Evolutionary conservation across 2,888 invertebrate genomes (phyloP).

Genomic region (Micropterix aruncella): DNA sequence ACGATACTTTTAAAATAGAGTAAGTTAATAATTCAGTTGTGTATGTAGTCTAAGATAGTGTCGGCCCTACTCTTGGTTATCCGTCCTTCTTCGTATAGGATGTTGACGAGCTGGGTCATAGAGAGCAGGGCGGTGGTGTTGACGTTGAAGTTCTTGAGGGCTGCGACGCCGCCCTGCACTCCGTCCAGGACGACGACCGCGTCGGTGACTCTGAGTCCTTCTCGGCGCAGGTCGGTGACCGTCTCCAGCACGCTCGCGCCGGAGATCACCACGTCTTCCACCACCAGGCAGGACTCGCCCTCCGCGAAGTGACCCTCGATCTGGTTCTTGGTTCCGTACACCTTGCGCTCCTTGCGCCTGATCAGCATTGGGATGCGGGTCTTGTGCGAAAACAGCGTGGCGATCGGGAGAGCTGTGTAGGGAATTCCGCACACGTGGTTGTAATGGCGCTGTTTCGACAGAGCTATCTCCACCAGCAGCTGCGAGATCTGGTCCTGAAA

Average conservation of each 20-base stretch:
- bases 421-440: slow-evolving; percentile 91
- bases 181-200: slow-evolving; percentile 85
- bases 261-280: slow-evolving; percentile 91
- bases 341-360: slow-evolving; percentile 84
- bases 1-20: too few species aligned
- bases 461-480: slow-evolving; percentile 37
- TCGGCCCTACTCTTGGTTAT: slow-evolving; percentile 36
- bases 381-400: slow-evolving; percentile 68
- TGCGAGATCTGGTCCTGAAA: slow-evolving; percentile 44
- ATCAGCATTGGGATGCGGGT: slow-evolving; percentile 75
- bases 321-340: slow-evolving; percentile 87
- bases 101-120: slow-evolving; percentile 46
- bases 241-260: slow-evolving; percentile 91
- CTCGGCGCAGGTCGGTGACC: slow-evolving; percentile 48
- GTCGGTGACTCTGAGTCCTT: slow-evolving; percentile 54
- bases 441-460: slow-evolving; percentile 24
- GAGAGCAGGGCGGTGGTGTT: slow-evolving; percentile 53
- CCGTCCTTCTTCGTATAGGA: slow-evolving; percentile 46
- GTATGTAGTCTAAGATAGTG: slow-evolving; percentile 27
- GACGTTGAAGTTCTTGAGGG: slow-evolving; percentile 57
- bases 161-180: slow-evolving; percentile 75
- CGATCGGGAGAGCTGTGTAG: slow-evolving; percentile 90
- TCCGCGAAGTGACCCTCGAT: slow-evolving; percentile 73
- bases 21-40: too few species aligned
- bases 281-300: slow-evolving; percentile 70